Percentiles rank a stretch among this genome's conserved stretches.
Conservation (phyloP, 2,888 invertebrate genomes). For the Drosophila austrosaltans region DNA sequence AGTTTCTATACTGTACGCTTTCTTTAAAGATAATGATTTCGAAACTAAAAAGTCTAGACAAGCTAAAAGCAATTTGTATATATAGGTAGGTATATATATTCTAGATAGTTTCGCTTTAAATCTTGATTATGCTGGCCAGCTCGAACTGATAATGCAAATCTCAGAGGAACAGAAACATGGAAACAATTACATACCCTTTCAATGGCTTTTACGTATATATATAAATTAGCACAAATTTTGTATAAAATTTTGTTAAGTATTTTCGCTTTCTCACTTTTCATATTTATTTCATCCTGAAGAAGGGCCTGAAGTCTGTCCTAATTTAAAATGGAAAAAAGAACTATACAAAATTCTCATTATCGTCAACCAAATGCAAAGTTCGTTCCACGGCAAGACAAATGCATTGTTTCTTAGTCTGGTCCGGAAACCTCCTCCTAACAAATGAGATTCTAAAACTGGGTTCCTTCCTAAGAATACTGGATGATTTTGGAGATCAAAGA, state of each 20-base stretch:
- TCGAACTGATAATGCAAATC: constrained; percentile 18
- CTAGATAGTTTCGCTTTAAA: constrained; percentile 53
- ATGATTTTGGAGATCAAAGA: background rate
- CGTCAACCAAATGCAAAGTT: background rate
- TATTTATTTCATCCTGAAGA: constrained; percentile 5
- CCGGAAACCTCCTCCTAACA: background rate
- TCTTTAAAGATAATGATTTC: constrained; percentile 35
- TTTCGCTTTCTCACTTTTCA: constrained; percentile 14
- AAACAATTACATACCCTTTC: constrained; percentile 15
- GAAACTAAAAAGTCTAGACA: constrained; percentile 68
- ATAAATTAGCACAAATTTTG: constrained; percentile 8
- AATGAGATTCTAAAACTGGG: background rate
- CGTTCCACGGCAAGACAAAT: background rate
- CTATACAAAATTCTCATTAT: background rate
- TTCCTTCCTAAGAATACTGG: background rate
- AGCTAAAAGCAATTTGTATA: constrained; percentile 75
- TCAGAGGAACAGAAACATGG: background rate
- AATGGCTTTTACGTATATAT: constrained; percentile 20
- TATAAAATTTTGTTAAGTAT: constrained; percentile 17
- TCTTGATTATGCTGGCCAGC: constrained; percentile 50
- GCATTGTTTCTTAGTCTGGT: background rate
- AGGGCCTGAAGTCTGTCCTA: background rate
- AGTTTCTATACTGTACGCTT: constrained; percentile 35
- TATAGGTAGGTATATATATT: constrained; percentile 46
- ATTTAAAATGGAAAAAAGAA: constrained; percentile 5